Base-by-base conservation (phyloP, 2,888 invertebrate species). In the Horisme vitalbata region DNA sequence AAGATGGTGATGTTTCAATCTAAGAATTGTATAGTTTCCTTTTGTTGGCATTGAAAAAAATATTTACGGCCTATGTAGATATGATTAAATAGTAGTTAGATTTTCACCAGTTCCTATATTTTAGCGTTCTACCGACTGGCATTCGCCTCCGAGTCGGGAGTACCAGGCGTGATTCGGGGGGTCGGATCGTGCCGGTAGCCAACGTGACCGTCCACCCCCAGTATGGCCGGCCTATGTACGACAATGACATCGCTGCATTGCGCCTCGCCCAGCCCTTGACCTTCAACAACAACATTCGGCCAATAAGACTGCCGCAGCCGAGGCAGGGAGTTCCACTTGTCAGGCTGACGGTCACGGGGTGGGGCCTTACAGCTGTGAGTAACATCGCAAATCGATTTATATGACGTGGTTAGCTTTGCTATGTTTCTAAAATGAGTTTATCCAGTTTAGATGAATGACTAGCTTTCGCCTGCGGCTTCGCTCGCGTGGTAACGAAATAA, bases 301-400 rank as follows among this genome's bases (percentile, higher is more conserved):
- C 88, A 0, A 79, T 88, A 5, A 62, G 82, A 28, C 59, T 90
- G 24, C 89, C 90, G 0, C 65, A 62, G 51, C 61, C 66, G 0
- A 57, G 81, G 0, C 81, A 84, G 51, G 58, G 70, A 0, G 81
- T 90, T 4, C 90, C 90, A 0, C 61, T 88, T 0, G 86, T 85
- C 0, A 63, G 86, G 36, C 63, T 90, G 0, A 85, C 87, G 4
- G 86, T 90, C 1, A 84, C 88, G 0, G 90, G 90, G 1, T 90
- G 90, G 90, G 90, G 90, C 0, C 62, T 87, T 0, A 87, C 88
- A 41, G 84, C 82, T 53, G 90, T 90, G 52, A 78, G 80, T 75
- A 20, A 32, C 8, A 13, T 9, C 2, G 8, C 3, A 2, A n/a
- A 9, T 2, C 13, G 12, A 18, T 20, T n/a, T n/a, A n/a, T n/a